phyloP scores from a whole-genome alignment of 2,888 invertebrate species.

The Tinea semifulvella region DNA sequence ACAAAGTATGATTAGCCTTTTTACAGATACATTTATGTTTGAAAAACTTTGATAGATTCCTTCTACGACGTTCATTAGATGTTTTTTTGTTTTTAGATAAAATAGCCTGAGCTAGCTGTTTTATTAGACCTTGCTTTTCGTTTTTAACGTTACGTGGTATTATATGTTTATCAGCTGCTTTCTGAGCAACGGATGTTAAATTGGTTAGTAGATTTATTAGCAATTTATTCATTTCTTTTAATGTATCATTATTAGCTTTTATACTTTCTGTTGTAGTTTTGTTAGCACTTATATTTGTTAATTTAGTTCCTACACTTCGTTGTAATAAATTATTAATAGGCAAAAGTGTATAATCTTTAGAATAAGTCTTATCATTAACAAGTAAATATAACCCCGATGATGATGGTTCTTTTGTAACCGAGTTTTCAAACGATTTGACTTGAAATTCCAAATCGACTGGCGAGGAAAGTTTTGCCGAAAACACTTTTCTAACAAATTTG shows the following conservation, averaged over 20 bases:
- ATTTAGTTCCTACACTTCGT: neutral
- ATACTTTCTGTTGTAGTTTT: slow-evolving; percentile 15
- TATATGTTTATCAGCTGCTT: slow-evolving; percentile 17
- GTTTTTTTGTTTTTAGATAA: neutral
- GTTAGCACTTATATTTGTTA: neutral
- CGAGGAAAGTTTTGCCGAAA: slow-evolving; percentile 39
- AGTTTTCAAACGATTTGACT: slow-evolving; percentile 33
- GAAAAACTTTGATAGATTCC: slow-evolving; percentile 32
- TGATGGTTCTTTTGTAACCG: slow-evolving; percentile 17
- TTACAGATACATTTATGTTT: slow-evolving; percentile 40
- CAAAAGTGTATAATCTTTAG: slow-evolving; percentile 28
- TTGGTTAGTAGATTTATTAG: slow-evolving; percentile 31
- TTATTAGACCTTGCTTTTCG: slow-evolving; percentile 12
- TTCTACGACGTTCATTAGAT: neutral
- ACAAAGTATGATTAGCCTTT: slow-evolving; percentile 38
- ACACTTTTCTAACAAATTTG: slow-evolving; percentile 33
- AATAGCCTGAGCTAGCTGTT: neutral
- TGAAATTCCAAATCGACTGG: slow-evolving; percentile 49
- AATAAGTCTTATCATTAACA: slow-evolving; percentile 27
- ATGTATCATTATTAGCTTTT: slow-evolving; percentile 31
- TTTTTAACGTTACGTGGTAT: slow-evolving; percentile 9
- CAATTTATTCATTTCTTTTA: slow-evolving; percentile 34
- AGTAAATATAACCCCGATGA: slow-evolving; percentile 39
- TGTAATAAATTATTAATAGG: slow-evolving; percentile 24
- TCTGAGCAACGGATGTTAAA: slow-evolving; percentile 18